phyloP scores from a whole-genome alignment of 2,113 vertebrate species.

The Syrmaticus mikado region DNA sequence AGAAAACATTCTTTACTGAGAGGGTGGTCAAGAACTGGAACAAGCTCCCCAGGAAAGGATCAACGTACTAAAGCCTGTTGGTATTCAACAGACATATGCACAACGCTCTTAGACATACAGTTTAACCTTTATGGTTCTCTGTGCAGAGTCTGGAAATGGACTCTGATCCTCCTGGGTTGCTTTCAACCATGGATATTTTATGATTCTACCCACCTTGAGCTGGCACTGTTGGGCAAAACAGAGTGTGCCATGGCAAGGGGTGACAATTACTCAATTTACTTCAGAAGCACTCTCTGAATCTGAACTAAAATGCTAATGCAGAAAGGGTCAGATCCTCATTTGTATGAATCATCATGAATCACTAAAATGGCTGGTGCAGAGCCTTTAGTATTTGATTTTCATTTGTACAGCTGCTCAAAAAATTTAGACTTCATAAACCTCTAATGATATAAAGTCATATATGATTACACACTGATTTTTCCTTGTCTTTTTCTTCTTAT shows the following conservation, averaged over 20 bases:
- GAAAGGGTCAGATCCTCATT: background rate
- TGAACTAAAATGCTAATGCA: background rate
- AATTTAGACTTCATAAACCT: background rate
- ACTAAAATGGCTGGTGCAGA: background rate
- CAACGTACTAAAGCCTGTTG: background rate
- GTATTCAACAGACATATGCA: background rate
- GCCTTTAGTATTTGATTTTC: background rate
- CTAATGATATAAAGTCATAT: background rate
- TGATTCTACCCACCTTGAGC: background rate
- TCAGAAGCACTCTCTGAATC: background rate
- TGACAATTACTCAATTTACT: background rate
- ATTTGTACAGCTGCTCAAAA: background rate
- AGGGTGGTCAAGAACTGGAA: background rate
- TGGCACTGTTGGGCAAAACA: background rate
- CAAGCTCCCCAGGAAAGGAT: background rate
- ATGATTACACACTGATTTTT: background rate
- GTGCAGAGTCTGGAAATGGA: background rate
- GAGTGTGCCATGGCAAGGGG: background rate
- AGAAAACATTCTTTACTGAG: background rate
- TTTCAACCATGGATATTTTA: background rate
- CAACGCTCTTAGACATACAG: background rate
- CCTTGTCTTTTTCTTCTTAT: background rate
- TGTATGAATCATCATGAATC: background rate
- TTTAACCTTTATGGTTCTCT: background rate
- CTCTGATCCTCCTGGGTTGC: background rate